Evolutionary conservation across 2,797 vertebrate genomes (phyloP), one percentile per base, ranked within the genome.

Genomic region (Oreonectes daqikongensis): DNA sequence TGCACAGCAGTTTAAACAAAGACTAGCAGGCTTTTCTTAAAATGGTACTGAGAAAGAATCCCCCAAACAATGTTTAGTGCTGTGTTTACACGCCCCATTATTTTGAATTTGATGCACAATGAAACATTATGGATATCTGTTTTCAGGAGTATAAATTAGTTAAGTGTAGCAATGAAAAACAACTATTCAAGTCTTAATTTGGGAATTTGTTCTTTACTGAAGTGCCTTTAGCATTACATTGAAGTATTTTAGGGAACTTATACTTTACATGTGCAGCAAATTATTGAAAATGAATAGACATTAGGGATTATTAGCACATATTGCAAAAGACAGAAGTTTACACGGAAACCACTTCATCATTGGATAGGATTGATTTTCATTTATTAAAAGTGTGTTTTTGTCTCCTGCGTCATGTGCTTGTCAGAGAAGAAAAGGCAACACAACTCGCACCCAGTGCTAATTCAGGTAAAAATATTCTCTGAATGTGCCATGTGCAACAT

Each of bases 1-100:
- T 24, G 65, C 60, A 60, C 63, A 70, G 20, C 69, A 44, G 32
- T 57, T 24, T 22, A 48, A 69, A 77, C 28, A 75, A 77, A 77
- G 64, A 76, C 52, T 42, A 53, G 53, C 46, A 64, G 52, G 53
- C 2, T 42, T 71, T 67, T 68, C 35, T 53, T 52, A 15, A 50
- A 72, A 42, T 17, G 46, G 20, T 35, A 38, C 12, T 75, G 55
- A 60, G 26, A 28, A 61, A 53, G 55, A 48, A 61, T 30, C 20
- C 50, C 48, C 35, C 5, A 57, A 63, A 72, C 42, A 20, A 38
- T 6, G n/a, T 57, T 57, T 40, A 48, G 17, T 57, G 24, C 8
- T 64, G 30, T 46, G 1, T 73, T 73, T 63, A 32, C 14, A 44
- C n/a, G 20, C 53, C 46, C 61, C 40, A 46, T 73, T 40, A 53